Conservation (phyloP, 35 echinoderm and acorn worm genomes). For the Ophiothrix spiculata region DNA sequence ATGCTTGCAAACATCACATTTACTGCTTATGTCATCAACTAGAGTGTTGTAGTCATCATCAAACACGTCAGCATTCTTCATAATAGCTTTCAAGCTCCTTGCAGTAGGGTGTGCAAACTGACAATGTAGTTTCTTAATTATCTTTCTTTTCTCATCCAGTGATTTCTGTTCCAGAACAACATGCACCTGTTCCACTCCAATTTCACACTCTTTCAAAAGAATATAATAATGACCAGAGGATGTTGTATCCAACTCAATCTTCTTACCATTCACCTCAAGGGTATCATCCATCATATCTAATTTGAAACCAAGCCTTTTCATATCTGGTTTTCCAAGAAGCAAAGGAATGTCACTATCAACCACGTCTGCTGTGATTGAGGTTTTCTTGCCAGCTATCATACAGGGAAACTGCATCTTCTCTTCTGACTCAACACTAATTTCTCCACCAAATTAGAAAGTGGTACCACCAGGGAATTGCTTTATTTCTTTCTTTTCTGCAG, state of each 20-base stretch:
- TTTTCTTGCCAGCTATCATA: constrained; percentile 26
- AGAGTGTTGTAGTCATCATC: background rate
- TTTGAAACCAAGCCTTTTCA: constrained; percentile 30
- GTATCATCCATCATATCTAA: constrained; percentile 35
- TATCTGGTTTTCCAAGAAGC: constrained; percentile 39
- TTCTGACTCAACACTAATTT: constrained; percentile 12
- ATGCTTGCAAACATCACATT: constrained; percentile 53
- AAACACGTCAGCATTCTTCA: constrained; percentile 18
- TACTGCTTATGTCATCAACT: constrained; percentile 28
- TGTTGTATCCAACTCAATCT: constrained; percentile 30
- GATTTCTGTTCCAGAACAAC: constrained; percentile 11
- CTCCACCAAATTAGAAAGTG: constrained; percentile 42
- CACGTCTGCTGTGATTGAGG: constrained; percentile 17
- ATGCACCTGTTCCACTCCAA: constrained; percentile 10
- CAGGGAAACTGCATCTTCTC: constrained; percentile 26
- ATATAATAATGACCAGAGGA: constrained; percentile 23
- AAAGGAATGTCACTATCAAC: constrained; percentile 49
- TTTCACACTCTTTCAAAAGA: constrained; percentile 21
- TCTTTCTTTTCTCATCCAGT: constrained; percentile 31
- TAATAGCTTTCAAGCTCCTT: constrained; percentile 25
- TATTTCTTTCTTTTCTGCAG: constrained; percentile 24
- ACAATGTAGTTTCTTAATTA: constrained; percentile 30
- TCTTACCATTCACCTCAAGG: constrained; percentile 42
- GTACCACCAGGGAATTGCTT: constrained; percentile 13
- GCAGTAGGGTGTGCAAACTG: constrained; percentile 35